Evolutionary conservation across 2,113 vertebrate species (phyloP).

Genomic region (Pelvicachromis taeniatus): DNA sequence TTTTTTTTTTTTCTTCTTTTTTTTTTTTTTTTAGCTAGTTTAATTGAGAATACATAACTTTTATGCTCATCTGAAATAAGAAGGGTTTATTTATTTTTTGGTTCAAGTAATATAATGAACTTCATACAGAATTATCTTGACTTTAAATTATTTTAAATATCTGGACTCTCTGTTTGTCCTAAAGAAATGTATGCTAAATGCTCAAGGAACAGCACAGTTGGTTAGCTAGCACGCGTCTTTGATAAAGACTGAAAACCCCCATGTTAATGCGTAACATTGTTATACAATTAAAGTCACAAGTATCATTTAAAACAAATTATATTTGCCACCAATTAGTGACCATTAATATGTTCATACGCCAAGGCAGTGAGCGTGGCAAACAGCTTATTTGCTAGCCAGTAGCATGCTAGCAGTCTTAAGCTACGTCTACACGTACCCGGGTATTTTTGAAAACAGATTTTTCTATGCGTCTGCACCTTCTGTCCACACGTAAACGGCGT

Average conservation of each 20-base stretch:
- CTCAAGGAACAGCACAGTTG: neutral
- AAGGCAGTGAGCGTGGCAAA: neutral
- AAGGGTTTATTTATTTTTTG: neutral
- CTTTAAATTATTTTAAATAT: neutral
- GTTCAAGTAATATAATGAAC: too few species aligned
- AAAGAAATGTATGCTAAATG: neutral
- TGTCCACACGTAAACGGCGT: too few species aligned
- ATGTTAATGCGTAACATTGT: neutral
- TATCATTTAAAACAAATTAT: neutral
- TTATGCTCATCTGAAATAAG: neutral
- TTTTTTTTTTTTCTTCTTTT: neutral
- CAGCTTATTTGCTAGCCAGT: neutral
- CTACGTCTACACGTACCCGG: too few species aligned
- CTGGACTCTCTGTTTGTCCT: neutral
- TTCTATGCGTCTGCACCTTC: too few species aligned
- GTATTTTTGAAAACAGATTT: too few species aligned
- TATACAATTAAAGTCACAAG: neutral
- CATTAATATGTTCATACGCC: rapidly evolving
- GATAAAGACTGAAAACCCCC: neutral
- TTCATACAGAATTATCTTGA: neutral
- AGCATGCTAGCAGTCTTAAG: neutral
- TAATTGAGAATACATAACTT: neutral
- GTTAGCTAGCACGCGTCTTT: neutral
- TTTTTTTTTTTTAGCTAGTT: neutral
- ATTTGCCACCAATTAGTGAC: neutral